These are phyloP conservation scores for Zelleria hepariella DNA, from an alignment of 2,888 invertebrate genomes.

Conservation along the genomic window DNA sequence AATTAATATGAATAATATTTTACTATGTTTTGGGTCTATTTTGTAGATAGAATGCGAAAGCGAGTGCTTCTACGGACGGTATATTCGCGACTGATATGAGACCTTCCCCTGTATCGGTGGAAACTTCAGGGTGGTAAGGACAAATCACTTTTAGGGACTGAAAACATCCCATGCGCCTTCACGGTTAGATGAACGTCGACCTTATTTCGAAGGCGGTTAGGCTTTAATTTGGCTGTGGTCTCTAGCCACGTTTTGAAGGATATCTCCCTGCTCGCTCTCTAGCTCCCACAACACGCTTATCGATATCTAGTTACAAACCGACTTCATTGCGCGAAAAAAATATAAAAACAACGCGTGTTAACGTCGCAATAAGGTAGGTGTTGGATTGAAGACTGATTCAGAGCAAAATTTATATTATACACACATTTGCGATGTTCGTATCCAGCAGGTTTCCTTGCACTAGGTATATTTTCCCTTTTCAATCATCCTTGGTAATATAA, in stretches of 20 bases:
- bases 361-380: not conserved
- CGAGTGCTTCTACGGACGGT: slow-evolving; percentile 59
- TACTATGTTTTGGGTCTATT: not conserved
- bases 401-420: not conserved
- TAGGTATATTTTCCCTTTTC: too few relatives aligned
- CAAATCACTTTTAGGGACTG: slow-evolving; percentile 23
- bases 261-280: slow-evolving; percentile 38
- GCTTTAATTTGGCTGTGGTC: slow-evolving; percentile 16
- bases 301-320: not conserved
- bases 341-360: not conserved
- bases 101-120: slow-evolving; percentile 20
- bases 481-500: too few relatives aligned
- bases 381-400: not conserved
- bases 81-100: slow-evolving; percentile 62
- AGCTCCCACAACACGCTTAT: slow-evolving; percentile 27
- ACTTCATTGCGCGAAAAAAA: not conserved
- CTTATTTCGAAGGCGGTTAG: slow-evolving; percentile 1
- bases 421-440: not conserved
- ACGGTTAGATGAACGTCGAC: not conserved
- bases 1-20: not conserved
- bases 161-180: slow-evolving; percentile 19
- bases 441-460: too few relatives aligned
- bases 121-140: slow-evolving; percentile 59
- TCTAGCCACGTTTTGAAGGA: slow-evolving; percentile 49
- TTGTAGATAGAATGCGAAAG: slow-evolving; percentile 16